phyloP scores from a whole-genome alignment of 2,888 invertebrate species.

The Dromius quadrimaculatus region DNA sequence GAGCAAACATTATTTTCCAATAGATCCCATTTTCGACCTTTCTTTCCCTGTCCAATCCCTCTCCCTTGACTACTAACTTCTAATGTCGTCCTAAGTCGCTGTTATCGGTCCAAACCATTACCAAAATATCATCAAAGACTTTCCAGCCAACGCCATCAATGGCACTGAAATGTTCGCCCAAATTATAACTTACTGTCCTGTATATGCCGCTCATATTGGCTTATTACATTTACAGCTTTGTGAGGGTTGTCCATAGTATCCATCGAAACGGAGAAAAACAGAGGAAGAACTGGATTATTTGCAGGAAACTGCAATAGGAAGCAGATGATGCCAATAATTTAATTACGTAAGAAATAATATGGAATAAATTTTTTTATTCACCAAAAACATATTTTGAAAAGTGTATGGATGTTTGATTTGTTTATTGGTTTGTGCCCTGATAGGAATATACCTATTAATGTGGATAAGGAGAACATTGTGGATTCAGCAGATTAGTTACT shows the following conservation, averaged over 20 bases:
- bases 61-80: neutral
- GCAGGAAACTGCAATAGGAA: neutral
- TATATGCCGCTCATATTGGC: constrained; percentile 60
- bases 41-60: neutral
- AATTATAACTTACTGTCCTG: constrained; percentile 64
- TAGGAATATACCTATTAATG: too few relatives aligned
- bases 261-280: constrained; percentile 49
- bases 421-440: too few relatives aligned
- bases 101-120: constrained; percentile 61
- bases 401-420: too few relatives aligned
- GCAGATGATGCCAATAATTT: neutral
- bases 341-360: neutral
- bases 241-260: constrained; percentile 53
- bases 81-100: constrained; percentile 53
- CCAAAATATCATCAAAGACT: constrained; percentile 59
- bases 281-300: neutral
- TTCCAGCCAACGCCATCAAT: constrained; percentile 56
- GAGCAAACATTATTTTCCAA: too few relatives aligned
- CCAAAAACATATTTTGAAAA: too few relatives aligned
- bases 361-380: too few relatives aligned
- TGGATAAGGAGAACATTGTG: too few relatives aligned
- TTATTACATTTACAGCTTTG: constrained; percentile 56
- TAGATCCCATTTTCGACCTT: too few relatives aligned
- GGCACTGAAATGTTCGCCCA: constrained; percentile 60
- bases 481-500: too few relatives aligned